These are phyloP conservation scores for Erpornis zantholeuca DNA, from an alignment of 2,113 vertebrate genomes.

Conservation along the genomic window DNA sequence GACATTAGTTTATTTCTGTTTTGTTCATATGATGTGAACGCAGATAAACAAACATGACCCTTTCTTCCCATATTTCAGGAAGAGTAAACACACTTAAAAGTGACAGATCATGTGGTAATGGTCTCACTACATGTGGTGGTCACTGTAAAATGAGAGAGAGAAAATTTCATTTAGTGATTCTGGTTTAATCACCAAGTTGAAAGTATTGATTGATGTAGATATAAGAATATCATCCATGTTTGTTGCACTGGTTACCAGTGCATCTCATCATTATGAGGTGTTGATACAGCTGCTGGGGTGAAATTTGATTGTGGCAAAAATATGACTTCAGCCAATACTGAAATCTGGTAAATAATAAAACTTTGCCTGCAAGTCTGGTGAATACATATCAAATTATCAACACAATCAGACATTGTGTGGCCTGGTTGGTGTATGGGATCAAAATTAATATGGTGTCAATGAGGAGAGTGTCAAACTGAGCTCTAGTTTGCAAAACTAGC, in stretches of 20 bases:
- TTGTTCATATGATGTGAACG: background rate
- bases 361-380: background rate
- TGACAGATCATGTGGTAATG: background rate
- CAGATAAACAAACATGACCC: background rate
- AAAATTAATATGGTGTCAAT: background rate
- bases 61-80: background rate
- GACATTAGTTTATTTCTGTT: background rate
- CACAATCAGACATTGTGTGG: background rate
- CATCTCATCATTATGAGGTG: background rate
- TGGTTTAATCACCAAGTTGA: background rate
- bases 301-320: background rate
- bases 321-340: background rate
- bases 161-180: background rate
- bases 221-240: background rate
- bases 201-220: background rate
- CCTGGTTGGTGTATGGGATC: background rate
- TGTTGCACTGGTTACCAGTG: background rate
- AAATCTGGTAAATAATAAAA: background rate
- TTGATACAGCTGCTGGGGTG: background rate
- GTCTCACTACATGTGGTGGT: background rate
- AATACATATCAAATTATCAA: background rate
- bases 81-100: background rate
- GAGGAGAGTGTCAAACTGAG: background rate
- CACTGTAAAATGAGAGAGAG: background rate
- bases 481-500: background rate